Conservation (phyloP, 2,113 vertebrate genomes). For the Emydura subglobosa region DNA sequence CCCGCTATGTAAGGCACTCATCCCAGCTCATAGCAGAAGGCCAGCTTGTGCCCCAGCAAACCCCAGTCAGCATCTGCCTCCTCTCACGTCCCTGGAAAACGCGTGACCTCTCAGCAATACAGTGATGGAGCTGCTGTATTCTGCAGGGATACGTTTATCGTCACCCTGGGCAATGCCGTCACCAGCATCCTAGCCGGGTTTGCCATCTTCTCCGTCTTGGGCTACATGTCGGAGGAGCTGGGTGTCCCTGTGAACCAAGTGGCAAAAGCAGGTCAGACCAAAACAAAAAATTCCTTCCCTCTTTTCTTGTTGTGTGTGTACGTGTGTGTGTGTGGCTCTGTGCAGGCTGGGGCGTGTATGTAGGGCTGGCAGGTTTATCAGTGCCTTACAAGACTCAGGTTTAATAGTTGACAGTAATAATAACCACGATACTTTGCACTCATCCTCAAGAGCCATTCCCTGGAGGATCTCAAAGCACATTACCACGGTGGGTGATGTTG, state of each 20-base stretch:
- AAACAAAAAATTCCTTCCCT: accelerated
- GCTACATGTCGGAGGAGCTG: constrained; percentile 87
- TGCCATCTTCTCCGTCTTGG: constrained; percentile 87
- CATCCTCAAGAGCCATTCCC: background rate
- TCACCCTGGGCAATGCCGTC: constrained; percentile 86
- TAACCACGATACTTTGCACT: background rate
- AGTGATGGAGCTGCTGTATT: background rate
- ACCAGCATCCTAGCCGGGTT: constrained; percentile 88
- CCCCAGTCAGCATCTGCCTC: background rate
- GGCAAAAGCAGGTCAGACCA: constrained; percentile 84
- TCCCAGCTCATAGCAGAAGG: background rate
- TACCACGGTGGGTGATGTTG: background rate
- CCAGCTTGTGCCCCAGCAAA: background rate
- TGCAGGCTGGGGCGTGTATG: background rate
- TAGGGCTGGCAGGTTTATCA: background rate
- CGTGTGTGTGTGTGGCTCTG: background rate
- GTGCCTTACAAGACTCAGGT: background rate
- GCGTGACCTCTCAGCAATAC: background rate
- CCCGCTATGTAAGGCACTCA: background rate
- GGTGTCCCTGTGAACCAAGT: constrained; percentile 86
- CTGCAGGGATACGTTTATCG: constrained; percentile 84
- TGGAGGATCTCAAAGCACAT: background rate
- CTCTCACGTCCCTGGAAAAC: background rate
- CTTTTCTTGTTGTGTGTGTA: background rate
- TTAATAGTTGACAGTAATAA: background rate